Base-by-base conservation (phyloP, 2,888 invertebrate species). In the Ephialtes manifestator region DNA sequence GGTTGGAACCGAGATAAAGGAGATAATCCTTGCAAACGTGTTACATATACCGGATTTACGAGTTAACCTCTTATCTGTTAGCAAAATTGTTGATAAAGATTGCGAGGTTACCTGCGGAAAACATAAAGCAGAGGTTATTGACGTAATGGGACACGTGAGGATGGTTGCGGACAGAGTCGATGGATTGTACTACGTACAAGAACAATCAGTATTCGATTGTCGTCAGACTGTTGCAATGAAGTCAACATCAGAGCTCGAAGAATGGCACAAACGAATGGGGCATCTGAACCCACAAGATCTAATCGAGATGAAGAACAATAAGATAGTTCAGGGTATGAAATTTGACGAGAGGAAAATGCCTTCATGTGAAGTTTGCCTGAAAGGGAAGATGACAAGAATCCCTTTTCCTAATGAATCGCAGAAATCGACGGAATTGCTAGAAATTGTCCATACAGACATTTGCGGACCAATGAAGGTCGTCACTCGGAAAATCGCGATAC, bases 211-310 rank as follows among this genome's bases (percentile, higher is more conserved):
- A 46, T 46, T 46, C 46, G 46, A 46, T 13, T 24, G 24, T 7
- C 55, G 55, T 11, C 15, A 24, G n/a, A 39, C 24, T 4, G 51
- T 4, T 11, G 18, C 60, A 13, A 51, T 18, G 15, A 46, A 86
- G 15, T 70, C 65, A 63, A 67, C 43, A 13, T 77, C 74, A 0
- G n/a, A 70, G 1, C 4, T 20, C 71, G 4, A 39, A 77, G 11
- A 89, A 83, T 24, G 67, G 46, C 13, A 90, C 89, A 46, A 63
- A 74, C n/a, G n/a, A n/a, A n/a, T n/a, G n/a, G n/a, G n/a, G n/a
- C n/a, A n/a, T n/a, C n/a, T n/a, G n/a, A n/a, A n/a, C n/a, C n/a
- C n/a, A n/a, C n/a, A n/a, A n/a, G n/a, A n/a, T n/a, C n/a, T n/a
- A n/a, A n/a, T n/a, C n/a, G n/a, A n/a, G n/a, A n/a, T n/a, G n/a